These are phyloP conservation scores for Cataglyphis altisquamis DNA, from an alignment of 2,888 invertebrate species.

Conservation along the genomic window DNA sequence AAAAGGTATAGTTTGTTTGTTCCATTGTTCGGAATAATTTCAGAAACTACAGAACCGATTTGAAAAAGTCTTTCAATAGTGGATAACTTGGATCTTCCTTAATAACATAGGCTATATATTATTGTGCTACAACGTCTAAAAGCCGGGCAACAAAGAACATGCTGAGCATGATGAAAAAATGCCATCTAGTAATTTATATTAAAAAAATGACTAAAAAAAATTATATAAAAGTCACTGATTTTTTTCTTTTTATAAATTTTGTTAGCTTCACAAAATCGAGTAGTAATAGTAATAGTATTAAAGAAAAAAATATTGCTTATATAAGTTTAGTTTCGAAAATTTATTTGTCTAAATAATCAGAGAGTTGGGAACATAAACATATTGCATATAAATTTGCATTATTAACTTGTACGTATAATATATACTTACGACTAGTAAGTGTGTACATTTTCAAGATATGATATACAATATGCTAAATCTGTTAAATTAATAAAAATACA, in stretches of 20 bases:
- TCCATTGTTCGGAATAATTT: too few relatives aligned
- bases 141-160: too few relatives aligned
- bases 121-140: too few relatives aligned
- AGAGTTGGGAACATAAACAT: neutral
- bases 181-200: neutral
- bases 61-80: too few relatives aligned
- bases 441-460: neutral
- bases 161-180: too few relatives aligned
- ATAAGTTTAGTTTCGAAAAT: neutral
- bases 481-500: constrained; percentile 11
- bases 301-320: neutral
- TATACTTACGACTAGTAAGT: constrained; percentile 4
- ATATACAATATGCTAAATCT: constrained; percentile 3
- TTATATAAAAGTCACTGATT: neutral
- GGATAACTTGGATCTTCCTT: too few relatives aligned
- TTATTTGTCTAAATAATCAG: neutral
- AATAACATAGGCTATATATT: too few relatives aligned
- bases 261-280: neutral
- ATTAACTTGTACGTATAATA: neutral
- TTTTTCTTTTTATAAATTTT: neutral
- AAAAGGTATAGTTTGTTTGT: too few relatives aligned
- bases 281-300: constrained; percentile 26
- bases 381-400: neutral
- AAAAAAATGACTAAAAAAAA: constrained; percentile 4
- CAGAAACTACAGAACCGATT: too few relatives aligned